phyloP scores from a whole-genome alignment of 2,797 vertebrate species.

The Apogon talboti region DNA sequence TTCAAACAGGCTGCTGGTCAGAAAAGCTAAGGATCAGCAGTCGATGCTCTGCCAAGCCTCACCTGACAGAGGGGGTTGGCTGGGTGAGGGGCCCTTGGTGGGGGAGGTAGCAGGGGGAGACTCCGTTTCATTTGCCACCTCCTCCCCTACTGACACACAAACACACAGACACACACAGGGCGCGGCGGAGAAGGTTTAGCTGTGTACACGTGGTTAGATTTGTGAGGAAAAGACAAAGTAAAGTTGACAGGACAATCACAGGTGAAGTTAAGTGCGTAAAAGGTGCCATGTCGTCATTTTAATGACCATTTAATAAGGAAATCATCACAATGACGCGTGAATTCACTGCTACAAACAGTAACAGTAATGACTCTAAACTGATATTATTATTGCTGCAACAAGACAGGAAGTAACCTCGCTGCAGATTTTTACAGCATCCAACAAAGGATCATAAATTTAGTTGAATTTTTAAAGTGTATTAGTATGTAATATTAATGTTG shows the following conservation, averaged over 20 bases:
- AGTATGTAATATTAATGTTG: neutral
- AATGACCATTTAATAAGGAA: no score
- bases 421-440: no score
- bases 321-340: no score
- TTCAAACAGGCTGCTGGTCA: slow-evolving; percentile 34
- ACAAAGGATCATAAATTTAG: no score
- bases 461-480: neutral
- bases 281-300: slow-evolving; percentile 18
- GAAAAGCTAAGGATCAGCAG: slow-evolving; percentile 9
- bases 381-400: no score
- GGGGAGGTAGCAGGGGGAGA: slow-evolving; percentile 80
- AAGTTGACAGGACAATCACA: slow-evolving; percentile 33
- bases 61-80: slow-evolving; percentile 85
- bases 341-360: no score
- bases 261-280: neutral
- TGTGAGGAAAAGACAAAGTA: slow-evolving; percentile 31
- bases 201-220: slow-evolving; percentile 32
- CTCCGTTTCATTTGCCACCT: slow-evolving; percentile 80
- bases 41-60: slow-evolving; percentile 74
- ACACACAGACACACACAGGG: slow-evolving; percentile 53
- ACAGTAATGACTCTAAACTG: no score
- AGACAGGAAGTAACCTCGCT: no score
- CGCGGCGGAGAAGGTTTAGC: slow-evolving; percentile 38
- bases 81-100: slow-evolving; percentile 79
- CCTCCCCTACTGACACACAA: slow-evolving; percentile 82